Base-by-base conservation (phyloP, 2,797 vertebrate species). In the Thripadectes ignobilis region DNA sequence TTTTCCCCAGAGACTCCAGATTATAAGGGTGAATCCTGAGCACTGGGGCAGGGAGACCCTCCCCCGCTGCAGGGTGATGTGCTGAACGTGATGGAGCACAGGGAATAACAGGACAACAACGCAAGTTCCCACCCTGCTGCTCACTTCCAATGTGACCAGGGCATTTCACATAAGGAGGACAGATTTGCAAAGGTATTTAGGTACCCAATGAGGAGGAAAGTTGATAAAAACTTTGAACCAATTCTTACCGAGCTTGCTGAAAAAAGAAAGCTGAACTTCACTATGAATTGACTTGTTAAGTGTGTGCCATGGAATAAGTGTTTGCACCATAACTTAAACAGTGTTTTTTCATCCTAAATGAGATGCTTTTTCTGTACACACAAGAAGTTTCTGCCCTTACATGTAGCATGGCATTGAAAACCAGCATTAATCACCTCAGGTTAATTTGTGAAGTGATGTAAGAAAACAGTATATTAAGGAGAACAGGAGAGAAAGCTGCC, bases 381-480 rank as follows among this genome's bases (percentile, higher is more conserved):
- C 27, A 66, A 46, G 41, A 54, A 23, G 79, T 32, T 85, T 94
- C 55, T 76, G 62, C 55, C 22, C 38, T 94, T 85, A 85, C 49
- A 68, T 2, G 21, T 39, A 55, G 62, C 72, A 54, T 51, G 92
- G 51, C 59, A 55, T 30, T 72, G 83, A 92, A 95, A 94, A 87
- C 63, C 85, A 84, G 52, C 88, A 85, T 96, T 95, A 93, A 94
- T 94, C 67, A 80, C 80, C 62, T 55, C 72, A 57, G 26, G 91
- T 84, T 95, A 89, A 93, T 95, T 94, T 91, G 61, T 61, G 75
- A 92, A 68, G 66, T 16, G 9, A 54, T 77, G 73, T 65, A 82
- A 96, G 68, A 96, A 96, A 97, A 89, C 74, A 92, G 77, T 34
- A 34, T 29, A 59, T 96, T 93, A 76, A 78, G 24, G 22, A 88